Base-by-base conservation (phyloP, 1,140 invertebrate species). In the Gerris buenoi region DNA sequence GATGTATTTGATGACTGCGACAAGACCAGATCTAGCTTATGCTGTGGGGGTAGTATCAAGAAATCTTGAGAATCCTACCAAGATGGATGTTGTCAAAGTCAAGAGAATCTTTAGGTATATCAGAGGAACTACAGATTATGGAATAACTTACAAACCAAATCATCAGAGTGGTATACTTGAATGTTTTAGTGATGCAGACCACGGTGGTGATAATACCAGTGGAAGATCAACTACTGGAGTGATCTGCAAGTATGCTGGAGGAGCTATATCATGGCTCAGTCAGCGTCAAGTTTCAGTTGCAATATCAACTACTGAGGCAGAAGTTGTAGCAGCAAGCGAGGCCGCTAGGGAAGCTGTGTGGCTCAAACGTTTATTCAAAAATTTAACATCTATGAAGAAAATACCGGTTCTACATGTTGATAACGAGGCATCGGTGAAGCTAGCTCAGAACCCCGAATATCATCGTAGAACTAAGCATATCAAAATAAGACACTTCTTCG, bases 301-400 rank as follows among this genome's bases (percentile, higher is more conserved):
- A 18, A n/a, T 72, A 13, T 72, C 70, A 58, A 75, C 75, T 5
- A 76, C 73, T 25, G 78, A 81, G 74, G 77, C 79, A 18, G 78
- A 81, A 70, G 74, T 79, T 65, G 73, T 80, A 1, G 77, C 77
- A 22, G 74, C 76, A 15, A 76, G 72, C 65, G 74, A 78, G 69
- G 76, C 68, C 59, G 71, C 76, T 18, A 76, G 69, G 77, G 78
- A 71, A 64, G 60, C 73, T 1, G 67, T 79, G n/a, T 79, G 75
- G 74, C 57, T 80, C 0, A 73, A 66, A 28, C 18, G 59, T 23
- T 60, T 60, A 5, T 60, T 60, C 59, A 60, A 60, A 22, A 60
- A 23, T n/a, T 60, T 5, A 60, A 15, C 25, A 23, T 5, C 5
- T 5, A 5, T 13, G 5, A 3, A n/a, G 5, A 5, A n/a, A n/a